phyloP scores from a whole-genome alignment of 2,797 vertebrate species.

The Uromys caudimaculatus region DNA sequence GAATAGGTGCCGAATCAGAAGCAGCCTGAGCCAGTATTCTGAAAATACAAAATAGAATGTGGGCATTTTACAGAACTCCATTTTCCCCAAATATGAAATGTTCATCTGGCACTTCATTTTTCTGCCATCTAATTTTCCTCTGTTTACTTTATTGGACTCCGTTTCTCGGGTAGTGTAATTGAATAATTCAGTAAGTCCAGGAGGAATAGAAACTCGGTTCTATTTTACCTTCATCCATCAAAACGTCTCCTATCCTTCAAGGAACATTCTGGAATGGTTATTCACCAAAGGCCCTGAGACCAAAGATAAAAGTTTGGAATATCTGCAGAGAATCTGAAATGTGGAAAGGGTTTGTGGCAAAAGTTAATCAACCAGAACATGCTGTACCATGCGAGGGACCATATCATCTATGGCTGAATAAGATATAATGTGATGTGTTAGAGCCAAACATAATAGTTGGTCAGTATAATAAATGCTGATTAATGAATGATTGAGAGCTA shows the following conservation, averaged over 20 bases:
- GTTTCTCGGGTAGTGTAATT: neutral
- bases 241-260: neutral
- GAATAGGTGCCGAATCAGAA: slow-evolving; percentile 1
- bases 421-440: neutral
- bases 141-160: slow-evolving; percentile 10
- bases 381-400: neutral
- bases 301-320: neutral
- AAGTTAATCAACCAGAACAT: neutral
- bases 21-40: neutral
- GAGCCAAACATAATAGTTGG: neutral
- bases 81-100: neutral
- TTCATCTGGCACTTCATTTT: neutral
- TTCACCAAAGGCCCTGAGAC: neutral
- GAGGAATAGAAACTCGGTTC: neutral
- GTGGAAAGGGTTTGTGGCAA: neutral
- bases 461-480: neutral
- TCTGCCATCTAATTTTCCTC: slow-evolving; percentile 21
- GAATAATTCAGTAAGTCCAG: neutral
- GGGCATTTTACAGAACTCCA: neutral
- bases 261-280: neutral
- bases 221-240: neutral
- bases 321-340: neutral
- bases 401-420: neutral
- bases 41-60: neutral
- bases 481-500: neutral